These are phyloP conservation scores for Smittia sp. DNA, from an alignment of 2,888 invertebrate genomes.

Conservation along the genomic window DNA sequence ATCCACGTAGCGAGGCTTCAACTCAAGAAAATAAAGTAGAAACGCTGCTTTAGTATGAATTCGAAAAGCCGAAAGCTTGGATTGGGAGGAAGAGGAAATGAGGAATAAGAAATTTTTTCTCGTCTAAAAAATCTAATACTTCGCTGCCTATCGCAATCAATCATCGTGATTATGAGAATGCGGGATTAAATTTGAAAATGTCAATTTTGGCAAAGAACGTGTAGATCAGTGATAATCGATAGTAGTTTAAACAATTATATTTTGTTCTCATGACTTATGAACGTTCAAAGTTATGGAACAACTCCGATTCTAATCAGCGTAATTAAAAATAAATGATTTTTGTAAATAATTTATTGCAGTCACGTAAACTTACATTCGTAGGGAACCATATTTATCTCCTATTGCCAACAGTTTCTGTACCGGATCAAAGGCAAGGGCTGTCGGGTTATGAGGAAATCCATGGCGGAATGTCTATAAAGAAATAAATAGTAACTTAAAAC, in stretches of 20 bases:
- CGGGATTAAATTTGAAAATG: neutral
- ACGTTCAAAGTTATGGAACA: neutral
- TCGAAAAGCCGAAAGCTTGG: too few relatives aligned
- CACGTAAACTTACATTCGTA: conserved; percentile 70
- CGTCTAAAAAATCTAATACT: too few relatives aligned
- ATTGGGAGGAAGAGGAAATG: neutral
- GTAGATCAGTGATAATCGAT: neutral
- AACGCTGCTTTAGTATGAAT: too few relatives aligned
- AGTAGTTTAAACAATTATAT: neutral
- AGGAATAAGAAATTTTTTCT: neutral
- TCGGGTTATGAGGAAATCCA: conserved; percentile 98
- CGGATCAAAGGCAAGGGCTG: conserved; percentile 96
- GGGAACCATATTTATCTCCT: conserved; percentile 91
- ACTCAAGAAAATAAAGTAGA: neutral
- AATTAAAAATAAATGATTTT: conserved; percentile 3
- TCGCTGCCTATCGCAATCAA: too few relatives aligned
- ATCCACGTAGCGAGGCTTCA: neutral
- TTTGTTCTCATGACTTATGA: conserved; percentile 30
- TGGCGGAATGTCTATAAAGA: conserved; percentile 81
- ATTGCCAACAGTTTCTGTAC: conserved; percentile 95
- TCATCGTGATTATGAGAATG: neutral
- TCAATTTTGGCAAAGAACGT: too few relatives aligned
- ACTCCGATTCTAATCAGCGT: neutral
- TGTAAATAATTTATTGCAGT: neutral
- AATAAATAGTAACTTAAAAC: neutral